These are phyloP conservation scores for Prunella himalayana DNA, from an alignment of 2,113 vertebrate genomes.

Conservation along the genomic window DNA sequence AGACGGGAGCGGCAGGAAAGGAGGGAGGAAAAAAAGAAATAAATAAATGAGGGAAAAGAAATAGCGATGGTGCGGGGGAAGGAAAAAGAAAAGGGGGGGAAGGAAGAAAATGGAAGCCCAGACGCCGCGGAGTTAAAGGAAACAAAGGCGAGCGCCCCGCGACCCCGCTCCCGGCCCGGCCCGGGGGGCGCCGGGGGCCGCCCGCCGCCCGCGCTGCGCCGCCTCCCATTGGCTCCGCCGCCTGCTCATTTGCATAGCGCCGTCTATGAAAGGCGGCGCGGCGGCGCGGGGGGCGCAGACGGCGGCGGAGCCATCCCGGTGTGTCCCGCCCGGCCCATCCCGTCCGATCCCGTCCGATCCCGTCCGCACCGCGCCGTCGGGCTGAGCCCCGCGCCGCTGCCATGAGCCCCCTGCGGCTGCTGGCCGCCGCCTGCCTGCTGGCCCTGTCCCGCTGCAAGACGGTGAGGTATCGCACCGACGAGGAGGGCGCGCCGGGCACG, in stretches of 20 bases:
- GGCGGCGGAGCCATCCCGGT: accelerated
- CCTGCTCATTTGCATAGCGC: constrained; percentile 84
- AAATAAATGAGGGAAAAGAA: not conserved
- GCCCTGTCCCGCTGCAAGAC: constrained; percentile 77
- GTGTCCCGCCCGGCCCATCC: accelerated
- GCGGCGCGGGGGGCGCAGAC: constrained; percentile 2
- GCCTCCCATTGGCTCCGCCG: constrained; percentile 68
- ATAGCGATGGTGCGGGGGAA: not conserved
- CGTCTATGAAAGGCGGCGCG: constrained; percentile 81
- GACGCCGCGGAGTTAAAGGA: constrained; percentile 33
- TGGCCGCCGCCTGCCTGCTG: constrained; percentile 71
- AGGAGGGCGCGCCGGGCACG: constrained; percentile 87
- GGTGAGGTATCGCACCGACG: constrained; percentile 86
- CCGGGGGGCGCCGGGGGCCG: constrained; percentile 57
- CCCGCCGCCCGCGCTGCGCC: not conserved
- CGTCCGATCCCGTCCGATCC: too few species aligned
- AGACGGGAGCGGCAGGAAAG: not conserved
- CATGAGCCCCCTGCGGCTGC: constrained; percentile 60
- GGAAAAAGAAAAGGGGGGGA: too few species aligned
- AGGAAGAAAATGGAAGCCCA: not conserved
- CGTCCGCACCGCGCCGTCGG: not conserved
- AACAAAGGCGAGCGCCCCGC: constrained; percentile 68
- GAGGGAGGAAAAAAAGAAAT: not conserved
- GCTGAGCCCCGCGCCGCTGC: not conserved
- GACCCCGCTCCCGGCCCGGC: constrained; percentile 47